These are phyloP conservation scores for Sarcophaga caerulescens DNA, from an alignment of 2,888 invertebrate species.

Conservation along the genomic window DNA sequence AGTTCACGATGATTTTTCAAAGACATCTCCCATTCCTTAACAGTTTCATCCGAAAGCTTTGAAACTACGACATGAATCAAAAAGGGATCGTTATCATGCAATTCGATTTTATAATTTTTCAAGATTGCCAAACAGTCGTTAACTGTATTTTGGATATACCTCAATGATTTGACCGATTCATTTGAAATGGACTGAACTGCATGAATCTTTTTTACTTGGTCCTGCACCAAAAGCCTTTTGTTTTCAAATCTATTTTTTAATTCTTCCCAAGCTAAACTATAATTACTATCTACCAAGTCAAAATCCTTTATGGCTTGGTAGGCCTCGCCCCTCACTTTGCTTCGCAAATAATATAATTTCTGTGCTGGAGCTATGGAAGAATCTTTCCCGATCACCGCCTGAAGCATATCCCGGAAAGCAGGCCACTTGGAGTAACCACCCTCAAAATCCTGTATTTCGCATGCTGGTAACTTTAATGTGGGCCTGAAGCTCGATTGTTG, in stretches of 20 bases:
- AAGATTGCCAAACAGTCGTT: conserved; percentile 22
- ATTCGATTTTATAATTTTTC: background rate
- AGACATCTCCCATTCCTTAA: conserved; percentile 29
- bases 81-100: conserved; percentile 5
- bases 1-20: conserved; percentile 17
- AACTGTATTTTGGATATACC: background rate
- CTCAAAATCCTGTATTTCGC: conserved; percentile 5
- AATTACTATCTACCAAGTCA: conserved; percentile 29
- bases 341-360: conserved; percentile 14
- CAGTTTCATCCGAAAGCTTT: conserved; percentile 32
- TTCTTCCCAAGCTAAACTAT: conserved; percentile 12
- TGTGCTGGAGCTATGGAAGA: conserved; percentile 3
- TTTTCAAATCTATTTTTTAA: conserved; percentile 30
- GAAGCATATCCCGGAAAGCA: background rate
- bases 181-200: background rate
- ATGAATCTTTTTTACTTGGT: conserved; percentile 23
- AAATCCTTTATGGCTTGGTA: conserved; percentile 21
- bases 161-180: conserved; percentile 15
- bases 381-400: conserved; percentile 28
- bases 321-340: conserved; percentile 23
- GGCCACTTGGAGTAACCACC: conserved; percentile 20
- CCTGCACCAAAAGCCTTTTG: conserved; percentile 17
- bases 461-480: background rate
- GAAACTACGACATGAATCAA: background rate
- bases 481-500: background rate